Evolutionary conservation across 2,888 invertebrate species (phyloP), one percentile per base, ranked within the genome.

Genomic region (Hemaris fuciformis): DNA sequence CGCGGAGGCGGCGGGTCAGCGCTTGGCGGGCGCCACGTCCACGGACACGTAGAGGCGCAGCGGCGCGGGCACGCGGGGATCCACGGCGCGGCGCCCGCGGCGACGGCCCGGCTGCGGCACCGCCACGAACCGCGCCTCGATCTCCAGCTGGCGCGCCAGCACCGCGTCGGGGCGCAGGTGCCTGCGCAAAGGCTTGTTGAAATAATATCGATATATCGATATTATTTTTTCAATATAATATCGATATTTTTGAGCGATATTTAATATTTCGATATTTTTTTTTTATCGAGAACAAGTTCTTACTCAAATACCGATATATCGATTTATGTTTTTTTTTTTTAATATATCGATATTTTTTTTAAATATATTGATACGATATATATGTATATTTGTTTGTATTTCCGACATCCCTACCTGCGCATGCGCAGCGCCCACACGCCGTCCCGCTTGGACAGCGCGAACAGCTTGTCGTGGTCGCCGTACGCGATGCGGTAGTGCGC

Each of bases 401-500:
- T n/a, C n/a, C n/a, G n/a, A n/a, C n/a, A n/a, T n/a, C n/a, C n/a
- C n/a, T n/a, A n/a, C n/a, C n/a, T n/a, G n/a, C 91, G 62, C 0
- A 91, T 66, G 1, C 91, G 61, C 31, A 91, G 70, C 45, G 89
- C 89, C 86, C 91, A 91, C 1, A 83, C 75, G 42, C 91, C 91
- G 67, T 90, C 89, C 0, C 87, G 76, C 67, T 86, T 86, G 69
- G 80, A 81, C 10, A 91, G 80, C 13, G 85, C 67, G 77, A 91
- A 91, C 76, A 82, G 75, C 8, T 73, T 72, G 43, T 69, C 62
- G 3, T 66, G 71, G 76, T 91, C 86, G 0, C 90, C 90, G 76
- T 89, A 90, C 0, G 87, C 87, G 62, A 91, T 64, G 38, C 88
- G 75, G 77, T 91, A 91, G 81, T 91, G 91, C 1, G 91, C 67